phyloP scores from a whole-genome alignment of 37 sponge, comb jelly and placozoan species.

The Cliona cf. orientalis region DNA sequence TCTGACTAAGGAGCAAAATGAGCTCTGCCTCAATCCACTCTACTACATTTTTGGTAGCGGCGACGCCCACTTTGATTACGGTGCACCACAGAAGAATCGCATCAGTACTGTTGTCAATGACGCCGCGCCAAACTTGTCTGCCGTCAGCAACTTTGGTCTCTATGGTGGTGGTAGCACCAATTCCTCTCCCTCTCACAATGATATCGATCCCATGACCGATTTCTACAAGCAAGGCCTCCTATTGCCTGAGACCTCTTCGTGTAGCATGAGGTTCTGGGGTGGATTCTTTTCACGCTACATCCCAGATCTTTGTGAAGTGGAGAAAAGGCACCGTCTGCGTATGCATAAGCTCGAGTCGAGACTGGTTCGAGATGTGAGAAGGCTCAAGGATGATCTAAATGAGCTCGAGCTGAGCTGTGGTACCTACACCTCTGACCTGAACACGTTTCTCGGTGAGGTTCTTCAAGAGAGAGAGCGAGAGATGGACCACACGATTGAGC shows the following conservation, averaged over 20 bases:
- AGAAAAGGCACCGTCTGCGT: conserved; percentile 1
- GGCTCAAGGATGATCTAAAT: conserved; percentile 70
- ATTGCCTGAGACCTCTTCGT: conserved; percentile 56
- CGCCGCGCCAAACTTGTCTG: conserved; percentile 4
- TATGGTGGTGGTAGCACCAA: background rate
- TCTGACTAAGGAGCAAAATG: conserved; percentile 58
- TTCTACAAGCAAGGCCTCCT: conserved; percentile 25
- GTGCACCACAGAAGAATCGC: background rate
- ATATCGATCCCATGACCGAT: background rate
- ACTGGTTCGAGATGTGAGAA: conserved; percentile 66
- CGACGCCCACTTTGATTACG: conserved; percentile 51
- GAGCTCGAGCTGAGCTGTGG: conserved; percentile 65
- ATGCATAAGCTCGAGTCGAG: conserved; percentile 44
- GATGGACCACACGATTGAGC: background rate
- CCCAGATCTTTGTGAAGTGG: conserved; percentile 18
- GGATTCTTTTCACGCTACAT: conserved; percentile 71
- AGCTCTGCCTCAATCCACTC: conserved; percentile 71
- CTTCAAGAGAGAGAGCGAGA: conserved; percentile 29
- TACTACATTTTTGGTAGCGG: conserved; percentile 80
- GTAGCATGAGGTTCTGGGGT: conserved; percentile 55
- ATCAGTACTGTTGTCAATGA: conserved; percentile 27
- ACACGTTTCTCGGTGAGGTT: conserved; percentile 33
- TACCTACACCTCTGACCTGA: conserved; percentile 40
- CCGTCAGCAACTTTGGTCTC: conserved; percentile 37
- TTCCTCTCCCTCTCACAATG: background rate